Base-by-base conservation (phyloP, 2,797 vertebrate species). In the Pseudochirops corinnae region DNA sequence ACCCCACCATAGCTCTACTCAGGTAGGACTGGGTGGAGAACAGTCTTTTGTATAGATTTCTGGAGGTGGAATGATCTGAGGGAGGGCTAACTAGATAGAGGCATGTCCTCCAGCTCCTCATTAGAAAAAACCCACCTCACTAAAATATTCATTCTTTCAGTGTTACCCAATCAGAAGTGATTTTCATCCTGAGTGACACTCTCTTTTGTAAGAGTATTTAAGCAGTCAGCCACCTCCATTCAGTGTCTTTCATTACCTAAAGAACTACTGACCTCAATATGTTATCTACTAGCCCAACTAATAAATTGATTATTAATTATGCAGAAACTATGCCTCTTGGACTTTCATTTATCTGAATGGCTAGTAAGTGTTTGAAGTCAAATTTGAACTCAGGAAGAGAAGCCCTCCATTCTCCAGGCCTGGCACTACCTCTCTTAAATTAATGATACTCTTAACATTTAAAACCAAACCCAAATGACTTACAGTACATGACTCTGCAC, bases 401-500 rank as follows among this genome's bases (percentile, higher is more conserved):
- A 67, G 67, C 39, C n/a, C 21, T 39, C 67, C 16, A 74, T 7
- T 87, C 39, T 87, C 39, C 74, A 39, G 67, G 18, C 18, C 62
- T 67, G n/a, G 67, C n/a, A 50, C 74, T 46, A 46, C n/a, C 3
- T 46, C 39, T 82, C 74, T 46, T 46, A 82, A 82, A 46, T 82
- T 82, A 82, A 26, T 82, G 74, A 26, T 46, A 39, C 39, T 24
- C 95, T 97, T 95, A 94, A 93, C 96, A 97, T 97, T 95, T 96
- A 94, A 96, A 93, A 67, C 95, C 92, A 39, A 26, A 97, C 94
- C 46, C 90, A 97, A 94, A 96, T 60, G 94, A 90, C 39, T 90
- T 56, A 58, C 33, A 82, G 92, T 74, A 93, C 96, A 96, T 57
- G 91, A 94, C 53, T 62, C 87, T 46, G 92, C 82, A 92, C 57